Conservation (phyloP, 2,888 invertebrate genomes). For the Philopedon plagiatum region DNA sequence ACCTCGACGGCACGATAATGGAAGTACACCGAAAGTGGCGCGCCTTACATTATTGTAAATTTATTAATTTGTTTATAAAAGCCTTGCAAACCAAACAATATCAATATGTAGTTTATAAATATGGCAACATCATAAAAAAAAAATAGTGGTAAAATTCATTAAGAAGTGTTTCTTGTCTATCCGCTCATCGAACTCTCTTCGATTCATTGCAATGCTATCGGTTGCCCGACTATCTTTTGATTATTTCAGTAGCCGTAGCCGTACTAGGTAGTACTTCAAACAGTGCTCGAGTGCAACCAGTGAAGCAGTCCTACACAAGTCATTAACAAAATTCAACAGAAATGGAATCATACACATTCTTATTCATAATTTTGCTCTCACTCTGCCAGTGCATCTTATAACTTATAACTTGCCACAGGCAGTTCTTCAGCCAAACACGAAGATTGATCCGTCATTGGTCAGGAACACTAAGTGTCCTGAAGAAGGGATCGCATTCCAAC, state of each 20-base stretch:
- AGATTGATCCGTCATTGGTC: constrained; percentile 51
- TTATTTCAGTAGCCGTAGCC: constrained; percentile 6
- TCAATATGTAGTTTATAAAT: too few species aligned
- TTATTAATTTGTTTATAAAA: too few species aligned
- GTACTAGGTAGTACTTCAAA: constrained; percentile 14
- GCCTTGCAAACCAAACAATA: too few species aligned
- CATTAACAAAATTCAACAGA: constrained; percentile 46
- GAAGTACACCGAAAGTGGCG: too few species aligned
- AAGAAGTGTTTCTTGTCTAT: background rate
- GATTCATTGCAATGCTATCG: background rate
- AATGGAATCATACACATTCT: constrained; percentile 41
- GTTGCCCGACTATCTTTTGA: background rate
- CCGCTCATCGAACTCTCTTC: background rate
- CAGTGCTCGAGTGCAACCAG: constrained; percentile 15
- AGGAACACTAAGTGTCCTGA: constrained; percentile 41
- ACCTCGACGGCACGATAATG: too few species aligned
- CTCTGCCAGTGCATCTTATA: constrained; percentile 38
- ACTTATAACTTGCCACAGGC: constrained; percentile 38
- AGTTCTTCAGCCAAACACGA: constrained; percentile 39
- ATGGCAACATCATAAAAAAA: too few species aligned
- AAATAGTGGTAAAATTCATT: too few species aligned
- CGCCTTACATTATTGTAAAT: too few species aligned
- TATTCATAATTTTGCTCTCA: constrained; percentile 42
- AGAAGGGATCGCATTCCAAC: constrained; percentile 59
- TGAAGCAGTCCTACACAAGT: constrained; percentile 13